phyloP scores from a whole-genome alignment of 1,140 invertebrate species.

The Tetramorium parvispinum region DNA sequence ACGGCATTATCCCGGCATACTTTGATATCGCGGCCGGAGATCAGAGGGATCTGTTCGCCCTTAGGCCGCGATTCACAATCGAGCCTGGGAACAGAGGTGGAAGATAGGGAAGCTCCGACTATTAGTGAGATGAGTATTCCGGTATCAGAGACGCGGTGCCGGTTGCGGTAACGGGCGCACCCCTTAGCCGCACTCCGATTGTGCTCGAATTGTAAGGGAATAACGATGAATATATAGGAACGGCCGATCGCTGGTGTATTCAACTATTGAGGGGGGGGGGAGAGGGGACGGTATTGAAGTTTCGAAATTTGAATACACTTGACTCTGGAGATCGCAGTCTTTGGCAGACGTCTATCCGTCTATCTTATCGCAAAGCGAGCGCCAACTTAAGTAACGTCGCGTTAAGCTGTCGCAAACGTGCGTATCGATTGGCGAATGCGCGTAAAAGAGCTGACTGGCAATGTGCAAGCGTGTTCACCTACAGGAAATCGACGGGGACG shows the following conservation, averaged over 20 bases:
- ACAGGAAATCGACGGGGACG: no score
- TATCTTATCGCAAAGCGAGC: slow-evolving; percentile 3
- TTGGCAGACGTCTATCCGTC: background rate
- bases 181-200: slow-evolving; percentile 54
- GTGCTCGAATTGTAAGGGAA: slow-evolving; percentile 57
- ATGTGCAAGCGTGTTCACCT: background rate
- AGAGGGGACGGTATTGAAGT: background rate
- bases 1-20: slow-evolving; percentile 54
- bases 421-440: slow-evolving; percentile 5
- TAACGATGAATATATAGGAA: slow-evolving; percentile 52
- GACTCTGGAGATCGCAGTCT: slow-evolving; percentile 19
- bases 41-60: slow-evolving; percentile 57
- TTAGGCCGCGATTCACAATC: slow-evolving; percentile 61
- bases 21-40: slow-evolving; percentile 53
- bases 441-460: background rate
- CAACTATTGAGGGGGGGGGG: background rate
- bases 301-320: slow-evolving; percentile 52
- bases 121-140: slow-evolving; percentile 62
- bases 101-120: slow-evolving; percentile 57
- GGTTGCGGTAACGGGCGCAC: slow-evolving; percentile 56
- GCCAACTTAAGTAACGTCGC: slow-evolving; percentile 7
- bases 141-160: slow-evolving; percentile 57
- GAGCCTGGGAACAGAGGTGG: slow-evolving; percentile 52
- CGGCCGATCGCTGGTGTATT: slow-evolving; percentile 20
- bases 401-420: background rate